phyloP scores from a whole-genome alignment of 2,888 invertebrate species.

The Drosophila anomalata region DNA sequence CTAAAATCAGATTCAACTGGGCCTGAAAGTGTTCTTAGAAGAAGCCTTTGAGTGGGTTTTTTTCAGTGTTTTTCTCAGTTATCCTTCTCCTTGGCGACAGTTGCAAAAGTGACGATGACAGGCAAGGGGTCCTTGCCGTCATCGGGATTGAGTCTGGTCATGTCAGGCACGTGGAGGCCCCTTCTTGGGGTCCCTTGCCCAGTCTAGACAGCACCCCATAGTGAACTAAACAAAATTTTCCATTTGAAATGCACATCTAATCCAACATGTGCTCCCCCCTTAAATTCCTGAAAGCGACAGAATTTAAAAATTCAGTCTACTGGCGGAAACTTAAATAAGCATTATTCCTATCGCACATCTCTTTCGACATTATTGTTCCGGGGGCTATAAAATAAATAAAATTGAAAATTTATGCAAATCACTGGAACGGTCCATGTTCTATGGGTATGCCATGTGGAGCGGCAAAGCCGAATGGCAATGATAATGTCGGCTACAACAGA shows the following conservation, averaged over 20 bases:
- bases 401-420: slow-evolving; percentile 76
- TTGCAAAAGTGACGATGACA: slow-evolving; percentile 47
- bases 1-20: neutral
- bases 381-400: slow-evolving; percentile 75
- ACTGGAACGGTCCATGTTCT: slow-evolving; percentile 27
- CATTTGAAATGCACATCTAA: slow-evolving; percentile 19
- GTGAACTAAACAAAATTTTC: neutral
- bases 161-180: slow-evolving; percentile 58
- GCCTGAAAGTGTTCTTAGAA: neutral
- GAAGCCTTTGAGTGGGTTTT: neutral
- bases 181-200: slow-evolving; percentile 23
- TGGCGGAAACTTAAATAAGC: slow-evolving; percentile 54
- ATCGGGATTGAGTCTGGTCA: slow-evolving; percentile 20
- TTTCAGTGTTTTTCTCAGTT: slow-evolving; percentile 38
- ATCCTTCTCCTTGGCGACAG: slow-evolving; percentile 54
- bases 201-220: slow-evolving; percentile 57
- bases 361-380: slow-evolving; percentile 34
- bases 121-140: slow-evolving; percentile 12
- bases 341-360: slow-evolving; percentile 25
- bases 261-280: slow-evolving; percentile 31
- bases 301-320: slow-evolving; percentile 53
- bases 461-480: slow-evolving; percentile 31
- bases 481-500: slow-evolving; percentile 17
- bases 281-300: slow-evolving; percentile 19
- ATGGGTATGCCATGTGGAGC: slow-evolving; percentile 32